Evolutionary conservation across 2,113 vertebrate genomes (phyloP).

Genomic region (Rousettus leschenaultii): DNA sequence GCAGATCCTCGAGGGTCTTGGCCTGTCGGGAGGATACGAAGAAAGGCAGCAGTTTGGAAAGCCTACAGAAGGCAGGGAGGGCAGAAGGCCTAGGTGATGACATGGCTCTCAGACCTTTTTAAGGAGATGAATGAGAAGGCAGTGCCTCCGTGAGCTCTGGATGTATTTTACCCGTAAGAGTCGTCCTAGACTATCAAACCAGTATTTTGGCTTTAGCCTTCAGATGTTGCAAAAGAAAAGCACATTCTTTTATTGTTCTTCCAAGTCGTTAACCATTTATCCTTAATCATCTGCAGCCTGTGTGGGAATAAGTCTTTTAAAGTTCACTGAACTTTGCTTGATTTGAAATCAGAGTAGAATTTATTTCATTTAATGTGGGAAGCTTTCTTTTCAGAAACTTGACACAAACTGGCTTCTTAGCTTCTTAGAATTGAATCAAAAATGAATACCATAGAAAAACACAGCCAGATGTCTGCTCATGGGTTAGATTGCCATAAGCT

Average conservation of each 20-base stretch:
- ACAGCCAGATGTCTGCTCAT: slow-evolving; percentile 9
- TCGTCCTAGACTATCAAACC: background rate
- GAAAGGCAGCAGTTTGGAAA: slow-evolving; percentile 44
- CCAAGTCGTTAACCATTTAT: background rate
- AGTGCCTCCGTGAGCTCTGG: background rate
- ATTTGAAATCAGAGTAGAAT: slow-evolving; percentile 68
- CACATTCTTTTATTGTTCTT: slow-evolving; percentile 53
- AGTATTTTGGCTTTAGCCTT: slow-evolving; percentile 1
- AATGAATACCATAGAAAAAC: slow-evolving; percentile 59
- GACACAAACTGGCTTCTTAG: slow-evolving; percentile 35
- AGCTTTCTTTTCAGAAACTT: slow-evolving; percentile 67
- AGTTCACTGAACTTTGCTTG: slow-evolving; percentile 71
- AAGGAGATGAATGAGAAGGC: slow-evolving; percentile 49
- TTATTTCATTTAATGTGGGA: slow-evolving; percentile 63
- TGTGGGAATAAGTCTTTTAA: slow-evolving; percentile 55
- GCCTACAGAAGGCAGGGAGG: background rate
- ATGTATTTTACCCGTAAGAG: background rate
- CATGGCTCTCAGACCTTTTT: background rate
- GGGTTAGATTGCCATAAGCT: background rate
- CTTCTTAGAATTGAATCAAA: slow-evolving; percentile 49
- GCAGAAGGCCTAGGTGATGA: background rate
- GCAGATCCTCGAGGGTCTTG: slow-evolving; percentile 31
- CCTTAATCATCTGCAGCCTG: slow-evolving; percentile 55
- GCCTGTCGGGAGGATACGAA: slow-evolving; percentile 53
- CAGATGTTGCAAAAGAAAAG: slow-evolving; percentile 44